Evolutionary conservation across 2,797 vertebrate genomes (phyloP).

Genomic region (Molossus molossus): DNA sequence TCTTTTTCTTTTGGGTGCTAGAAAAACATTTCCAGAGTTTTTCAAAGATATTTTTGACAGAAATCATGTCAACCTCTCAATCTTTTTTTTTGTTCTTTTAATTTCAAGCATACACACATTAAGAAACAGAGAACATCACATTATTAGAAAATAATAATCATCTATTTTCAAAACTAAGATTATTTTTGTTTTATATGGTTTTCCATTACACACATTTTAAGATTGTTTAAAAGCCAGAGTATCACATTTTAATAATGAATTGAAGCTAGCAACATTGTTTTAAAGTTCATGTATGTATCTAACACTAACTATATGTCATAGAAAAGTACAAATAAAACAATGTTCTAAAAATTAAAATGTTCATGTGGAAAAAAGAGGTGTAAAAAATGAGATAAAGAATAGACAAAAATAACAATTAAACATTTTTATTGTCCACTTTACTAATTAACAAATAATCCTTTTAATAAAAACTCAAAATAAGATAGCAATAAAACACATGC

Average conservation of each 20-base stretch:
- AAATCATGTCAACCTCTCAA: background rate
- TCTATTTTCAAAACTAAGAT: constrained; percentile 33
- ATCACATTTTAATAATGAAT: constrained; percentile 37
- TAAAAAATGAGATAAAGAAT: background rate
- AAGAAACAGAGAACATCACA: background rate
- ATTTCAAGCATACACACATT: background rate
- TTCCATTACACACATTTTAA: constrained; percentile 38
- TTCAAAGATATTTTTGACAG: constrained; percentile 50
- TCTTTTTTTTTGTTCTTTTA: constrained; percentile 41
- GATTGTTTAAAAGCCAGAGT: background rate
- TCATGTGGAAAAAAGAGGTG: background rate
- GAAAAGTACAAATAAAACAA: constrained; percentile 52
- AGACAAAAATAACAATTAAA: background rate
- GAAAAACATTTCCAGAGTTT: background rate
- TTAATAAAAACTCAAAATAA: constrained; percentile 59
- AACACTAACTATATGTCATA: background rate
- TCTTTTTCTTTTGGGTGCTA: constrained; percentile 25
- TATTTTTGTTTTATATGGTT: constrained; percentile 29
- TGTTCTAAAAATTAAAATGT: constrained; percentile 13
- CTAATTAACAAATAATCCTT: constrained; percentile 56
- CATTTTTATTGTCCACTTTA: constrained; percentile 29
- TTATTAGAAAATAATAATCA: background rate
- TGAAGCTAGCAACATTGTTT: background rate
- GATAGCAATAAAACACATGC: constrained; percentile 18
- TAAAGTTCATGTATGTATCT: constrained; percentile 19